Evolutionary conservation across 1,140 invertebrate species (phyloP), one percentile per base, ranked within the genome.

Genomic region (Nomia melanderi): DNA sequence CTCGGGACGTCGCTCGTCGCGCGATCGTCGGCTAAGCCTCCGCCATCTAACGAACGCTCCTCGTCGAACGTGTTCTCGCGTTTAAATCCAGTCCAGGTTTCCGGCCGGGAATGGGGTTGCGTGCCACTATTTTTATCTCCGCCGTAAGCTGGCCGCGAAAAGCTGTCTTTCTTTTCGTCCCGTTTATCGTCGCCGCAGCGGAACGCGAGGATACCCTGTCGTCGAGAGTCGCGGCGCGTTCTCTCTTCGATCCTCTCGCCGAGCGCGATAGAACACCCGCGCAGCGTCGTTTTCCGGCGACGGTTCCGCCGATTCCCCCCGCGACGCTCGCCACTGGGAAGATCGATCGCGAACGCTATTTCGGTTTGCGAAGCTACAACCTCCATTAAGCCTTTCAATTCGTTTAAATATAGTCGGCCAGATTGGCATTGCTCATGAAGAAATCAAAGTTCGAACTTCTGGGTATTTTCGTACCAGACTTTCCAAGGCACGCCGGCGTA

Each of bases 61-160:
- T 25, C 39, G 39, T 44, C 36, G 7, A 44, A 44, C 62, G 39
- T 64, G 62, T 64, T 64, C 11, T 25, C 25, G 23, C 39, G 39
- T 64, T 64, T 29, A 47, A 64, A 64, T 64, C 39, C 11, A 23
- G 39, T 25, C 57, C 4, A 9, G 1, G 64, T 39, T 69, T 47
- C 65, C 39, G 39, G 29, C 12, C 41, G 29, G 23, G 56, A 57
- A 25, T 12, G 1, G 27, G 54, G 27, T 39, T 11, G 36, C 9
- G 47, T 14, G 1, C 5, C 17, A 29, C 74, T 77, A 77, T 77
- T 77, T 77, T 77, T 71, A 54, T 62, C 66, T n/a, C 33, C 25
- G 29, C 29, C 1, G 66, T 39, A 39, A 39, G 31, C 41, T 29
- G 54, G 14, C 47, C 39, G 50, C 64, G 47, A 31, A 60, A 56